Base-by-base conservation (phyloP, 2,113 vertebrate species). In the Uria aalge region DNA sequence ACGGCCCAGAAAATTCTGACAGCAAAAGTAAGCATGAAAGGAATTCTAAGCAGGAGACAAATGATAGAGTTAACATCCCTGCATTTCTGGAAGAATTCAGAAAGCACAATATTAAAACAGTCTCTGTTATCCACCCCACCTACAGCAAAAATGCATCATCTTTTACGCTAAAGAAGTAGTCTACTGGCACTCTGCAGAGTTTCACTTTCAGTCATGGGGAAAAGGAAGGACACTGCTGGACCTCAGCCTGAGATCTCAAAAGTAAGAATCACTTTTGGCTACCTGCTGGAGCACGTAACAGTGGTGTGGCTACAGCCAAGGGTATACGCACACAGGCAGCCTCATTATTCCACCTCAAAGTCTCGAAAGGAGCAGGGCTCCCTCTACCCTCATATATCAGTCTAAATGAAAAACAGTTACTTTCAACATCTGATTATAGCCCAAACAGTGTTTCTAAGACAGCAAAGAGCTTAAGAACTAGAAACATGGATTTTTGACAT, bases 251-350 rank as follows among this genome's bases (percentile, higher is more conserved):
- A 67, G 60, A n/a, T 21, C 15, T 53, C 68, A 32, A 4, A 30
- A n/a, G 9, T 2, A 2, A 60, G 9, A 26, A 36, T 6, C 1
- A 0, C 15, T 16, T 41, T 56, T 57, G 30, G 57, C 21, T 47
- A 4, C 29, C 40, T n/a, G 34, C 47, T 47, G 15, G 15, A 72
- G 8, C 40, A 50, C 0, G 3, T 3, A 22, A 34, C 26, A n/a
- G 2, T 1, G 30, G 18, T 0, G 0, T 4, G 20, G 55, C 36
- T 34, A 27, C 6, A 38, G 16, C 9, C 1, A 1, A 34, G 45
- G 27, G 12, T 34, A 11, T 14, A 4, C 45, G 36, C 5, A 8
- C 43, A 13, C n/a, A 18, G 8, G 1, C 15, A 69, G 36, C 23
- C 60, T 56, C 6, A 0, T 4, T n/a, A 47, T 63, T 41, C 18